A percentile compares a stretch with the other conserved stretches of the same genome.
Conservation (phyloP, 2,797 vertebrate species). For the Melanotaenia maccullochi region DNA sequence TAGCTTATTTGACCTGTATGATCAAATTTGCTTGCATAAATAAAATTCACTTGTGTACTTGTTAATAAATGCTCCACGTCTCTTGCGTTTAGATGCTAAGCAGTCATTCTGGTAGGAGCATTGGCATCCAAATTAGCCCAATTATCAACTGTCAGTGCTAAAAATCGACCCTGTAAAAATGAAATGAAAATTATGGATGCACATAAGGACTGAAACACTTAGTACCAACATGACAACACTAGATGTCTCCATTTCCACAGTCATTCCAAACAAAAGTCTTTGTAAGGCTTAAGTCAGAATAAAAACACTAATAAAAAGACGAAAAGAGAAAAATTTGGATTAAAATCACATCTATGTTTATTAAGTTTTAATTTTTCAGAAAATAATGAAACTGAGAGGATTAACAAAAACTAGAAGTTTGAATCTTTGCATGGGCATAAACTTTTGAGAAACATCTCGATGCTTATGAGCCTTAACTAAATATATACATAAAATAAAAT, state of each 20-base stretch:
- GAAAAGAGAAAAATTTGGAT: neutral
- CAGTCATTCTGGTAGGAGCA: neutral
- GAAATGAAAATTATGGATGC: neutral
- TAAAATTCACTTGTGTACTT: constrained; percentile 99
- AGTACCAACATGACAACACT: constrained; percentile 24
- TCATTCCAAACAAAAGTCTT: neutral
- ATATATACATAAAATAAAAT: neutral
- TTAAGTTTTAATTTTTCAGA: too few relatives aligned
- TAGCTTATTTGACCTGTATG: constrained; percentile 98
- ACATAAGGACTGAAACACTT: neutral
- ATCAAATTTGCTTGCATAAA: constrained; percentile 99
- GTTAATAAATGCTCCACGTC: constrained; percentile 77
- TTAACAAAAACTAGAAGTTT: neutral
- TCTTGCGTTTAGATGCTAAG: constrained; percentile 22
- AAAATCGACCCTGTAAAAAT: neutral
- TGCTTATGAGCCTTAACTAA: neutral
- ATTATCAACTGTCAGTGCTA: neutral
- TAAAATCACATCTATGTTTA: too few relatives aligned
- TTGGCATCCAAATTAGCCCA: neutral
- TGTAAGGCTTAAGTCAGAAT: neutral
- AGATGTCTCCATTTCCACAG: constrained; percentile 45
- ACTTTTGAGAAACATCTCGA: neutral
- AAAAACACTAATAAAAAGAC: neutral
- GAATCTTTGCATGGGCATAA: neutral
- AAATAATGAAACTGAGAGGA: neutral